Conservation (phyloP, 1,140 invertebrate species). For the Drosophila chauvacae region DNA sequence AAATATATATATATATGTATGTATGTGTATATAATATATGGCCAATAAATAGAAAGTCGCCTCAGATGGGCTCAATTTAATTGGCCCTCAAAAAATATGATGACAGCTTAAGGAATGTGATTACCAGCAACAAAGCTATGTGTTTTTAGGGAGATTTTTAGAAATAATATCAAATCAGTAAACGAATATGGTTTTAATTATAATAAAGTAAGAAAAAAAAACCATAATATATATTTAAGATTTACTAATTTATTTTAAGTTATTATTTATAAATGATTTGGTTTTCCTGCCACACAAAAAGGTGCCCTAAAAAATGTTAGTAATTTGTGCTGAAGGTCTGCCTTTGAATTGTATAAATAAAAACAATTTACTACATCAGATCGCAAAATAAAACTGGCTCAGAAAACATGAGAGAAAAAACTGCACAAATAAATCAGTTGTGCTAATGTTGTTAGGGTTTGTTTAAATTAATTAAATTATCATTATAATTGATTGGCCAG, state of each 20-base stretch:
- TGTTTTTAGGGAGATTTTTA: not conserved
- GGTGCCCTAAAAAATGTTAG: no score
- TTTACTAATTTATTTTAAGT: not conserved
- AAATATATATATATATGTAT: not conserved
- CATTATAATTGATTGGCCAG: conserved; percentile 72
- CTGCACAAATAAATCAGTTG: not conserved
- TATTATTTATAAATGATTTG: no score
- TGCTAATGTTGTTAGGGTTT: conserved; percentile 36
- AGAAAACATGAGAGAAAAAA: no score
- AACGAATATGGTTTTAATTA: no score
- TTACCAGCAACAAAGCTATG: no score
- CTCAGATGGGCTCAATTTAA: not conserved
- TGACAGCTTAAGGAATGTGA: not conserved
- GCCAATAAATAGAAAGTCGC: conserved; percentile 2
- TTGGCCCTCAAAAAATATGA: not conserved
- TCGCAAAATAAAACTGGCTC: no score
- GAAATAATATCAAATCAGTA: not conserved
- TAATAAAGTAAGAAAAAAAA: not conserved
- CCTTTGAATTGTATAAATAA: not conserved
- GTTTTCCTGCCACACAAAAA: no score
- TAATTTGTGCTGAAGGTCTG: not conserved
- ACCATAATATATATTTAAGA: not conserved
- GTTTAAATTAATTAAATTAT: conserved; percentile 71
- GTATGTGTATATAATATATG: no score
- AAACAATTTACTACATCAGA: not conserved